Conservation (phyloP, 1,140 invertebrate species). For the Drosophila simulans region DNA sequence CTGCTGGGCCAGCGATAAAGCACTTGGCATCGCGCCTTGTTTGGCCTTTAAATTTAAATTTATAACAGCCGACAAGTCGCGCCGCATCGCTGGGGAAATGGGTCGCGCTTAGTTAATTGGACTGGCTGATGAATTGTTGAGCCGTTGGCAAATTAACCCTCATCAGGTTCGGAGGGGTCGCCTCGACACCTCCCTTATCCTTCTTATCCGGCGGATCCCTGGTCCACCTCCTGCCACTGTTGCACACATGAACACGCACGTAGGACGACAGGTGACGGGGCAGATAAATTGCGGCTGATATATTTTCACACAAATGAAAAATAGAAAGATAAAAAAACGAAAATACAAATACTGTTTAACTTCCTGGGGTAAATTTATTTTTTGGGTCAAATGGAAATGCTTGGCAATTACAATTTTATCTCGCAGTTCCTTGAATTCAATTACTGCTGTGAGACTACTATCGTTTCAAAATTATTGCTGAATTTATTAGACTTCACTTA, state of each 20-base stretch:
- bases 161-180: conserved; percentile 50
- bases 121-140: conserved; percentile 53
- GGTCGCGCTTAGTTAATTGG: conserved; percentile 70
- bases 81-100: conserved; percentile 29
- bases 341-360: neutral
- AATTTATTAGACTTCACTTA: neutral
- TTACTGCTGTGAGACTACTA: neutral
- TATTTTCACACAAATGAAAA: conserved; percentile 7
- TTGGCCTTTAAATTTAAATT: conserved; percentile 82
- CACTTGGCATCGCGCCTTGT: conserved; percentile 43
- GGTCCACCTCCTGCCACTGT: neutral
- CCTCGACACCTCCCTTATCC: neutral
- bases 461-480: neutral
- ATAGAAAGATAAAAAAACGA: conserved; percentile 1
- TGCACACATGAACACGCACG: conserved; percentile 49
- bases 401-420: conserved; percentile 5
- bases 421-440: neutral
- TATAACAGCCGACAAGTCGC: conserved; percentile 54
- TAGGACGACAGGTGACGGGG: conserved; percentile 18
- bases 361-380: conserved; percentile 3
- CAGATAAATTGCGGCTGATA: conserved; percentile 36
- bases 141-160: conserved; percentile 69
- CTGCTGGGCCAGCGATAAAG: conserved; percentile 67
- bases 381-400: neutral
- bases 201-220: conserved; percentile 6